Evolutionary conservation across 2,888 invertebrate genomes (phyloP).

Genomic region (Conomelus anceps): DNA sequence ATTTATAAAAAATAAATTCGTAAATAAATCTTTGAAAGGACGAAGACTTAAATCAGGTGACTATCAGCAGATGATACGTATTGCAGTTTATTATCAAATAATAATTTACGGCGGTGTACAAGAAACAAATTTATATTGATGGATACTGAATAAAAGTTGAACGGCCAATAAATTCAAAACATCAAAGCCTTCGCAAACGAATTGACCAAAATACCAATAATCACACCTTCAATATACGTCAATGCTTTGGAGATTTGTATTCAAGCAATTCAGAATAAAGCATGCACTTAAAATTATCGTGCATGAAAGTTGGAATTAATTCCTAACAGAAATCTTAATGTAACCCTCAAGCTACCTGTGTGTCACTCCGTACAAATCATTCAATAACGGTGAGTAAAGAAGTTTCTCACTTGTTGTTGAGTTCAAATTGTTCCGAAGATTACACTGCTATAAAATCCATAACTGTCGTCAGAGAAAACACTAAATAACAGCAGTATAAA

Average conservation of each 20-base stretch:
- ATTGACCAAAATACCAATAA: too few species aligned
- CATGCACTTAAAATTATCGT: neutral
- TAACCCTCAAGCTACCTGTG: neutral
- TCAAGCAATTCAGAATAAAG: neutral
- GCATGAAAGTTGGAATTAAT: neutral
- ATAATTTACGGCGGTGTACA: too few species aligned
- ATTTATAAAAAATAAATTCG: too few species aligned
- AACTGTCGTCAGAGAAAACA: neutral
- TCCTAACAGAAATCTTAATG: neutral
- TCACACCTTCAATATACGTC: neutral
- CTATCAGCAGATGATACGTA: too few species aligned
- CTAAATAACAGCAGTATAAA: neutral
- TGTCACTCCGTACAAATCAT: neutral
- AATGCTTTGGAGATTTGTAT: neutral
- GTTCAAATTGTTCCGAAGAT: neutral
- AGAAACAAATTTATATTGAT: neutral
- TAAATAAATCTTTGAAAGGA: too few species aligned
- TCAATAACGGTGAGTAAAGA: neutral
- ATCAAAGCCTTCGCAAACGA: neutral
- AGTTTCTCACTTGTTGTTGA: neutral
- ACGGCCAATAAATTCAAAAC: neutral
- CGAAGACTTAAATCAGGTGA: too few species aligned
- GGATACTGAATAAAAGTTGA: neutral
- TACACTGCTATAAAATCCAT: neutral
- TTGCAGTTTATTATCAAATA: too few species aligned